Evolutionary conservation across 2,797 vertebrate genomes (phyloP).

Genomic region (Hemibagrus guttatus): DNA sequence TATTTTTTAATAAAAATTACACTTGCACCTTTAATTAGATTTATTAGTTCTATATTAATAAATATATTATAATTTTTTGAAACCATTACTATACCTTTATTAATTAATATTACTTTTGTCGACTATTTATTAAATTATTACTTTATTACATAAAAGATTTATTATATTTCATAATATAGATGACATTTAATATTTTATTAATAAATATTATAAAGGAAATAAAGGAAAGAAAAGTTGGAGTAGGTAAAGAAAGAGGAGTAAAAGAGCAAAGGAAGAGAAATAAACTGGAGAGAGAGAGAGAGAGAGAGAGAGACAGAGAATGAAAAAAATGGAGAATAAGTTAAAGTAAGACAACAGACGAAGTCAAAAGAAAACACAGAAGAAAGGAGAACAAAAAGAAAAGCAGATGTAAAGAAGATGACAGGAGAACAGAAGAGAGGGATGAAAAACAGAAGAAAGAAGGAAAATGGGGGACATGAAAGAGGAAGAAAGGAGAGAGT

Average conservation of each 20-base stretch:
- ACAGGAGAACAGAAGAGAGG: background rate
- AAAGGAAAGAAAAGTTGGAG: background rate
- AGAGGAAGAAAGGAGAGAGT: background rate
- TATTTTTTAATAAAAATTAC: background rate
- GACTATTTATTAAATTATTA: background rate
- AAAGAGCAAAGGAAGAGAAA: background rate
- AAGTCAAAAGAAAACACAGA: too few species aligned
- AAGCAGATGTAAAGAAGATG: background rate
- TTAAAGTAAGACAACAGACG: background rate
- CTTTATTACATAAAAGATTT: background rate
- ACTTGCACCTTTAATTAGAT: background rate
- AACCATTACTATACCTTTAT: background rate
- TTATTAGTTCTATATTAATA: background rate
- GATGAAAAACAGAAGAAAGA: conserved; percentile 56
- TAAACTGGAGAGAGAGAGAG: background rate
- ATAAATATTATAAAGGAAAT: too few species aligned
- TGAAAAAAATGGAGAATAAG: background rate
- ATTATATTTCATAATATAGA: too few species aligned
- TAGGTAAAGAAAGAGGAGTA: background rate
- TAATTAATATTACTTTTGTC: background rate
- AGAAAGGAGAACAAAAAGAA: background rate
- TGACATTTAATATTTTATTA: too few species aligned
- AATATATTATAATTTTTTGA: background rate
- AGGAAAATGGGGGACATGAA: background rate
- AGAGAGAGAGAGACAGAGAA: background rate